Evolutionary conservation across 2,113 vertebrate species (phyloP), one percentile per base, ranked within the genome.

Genomic region (Podocnemis expansa): DNA sequence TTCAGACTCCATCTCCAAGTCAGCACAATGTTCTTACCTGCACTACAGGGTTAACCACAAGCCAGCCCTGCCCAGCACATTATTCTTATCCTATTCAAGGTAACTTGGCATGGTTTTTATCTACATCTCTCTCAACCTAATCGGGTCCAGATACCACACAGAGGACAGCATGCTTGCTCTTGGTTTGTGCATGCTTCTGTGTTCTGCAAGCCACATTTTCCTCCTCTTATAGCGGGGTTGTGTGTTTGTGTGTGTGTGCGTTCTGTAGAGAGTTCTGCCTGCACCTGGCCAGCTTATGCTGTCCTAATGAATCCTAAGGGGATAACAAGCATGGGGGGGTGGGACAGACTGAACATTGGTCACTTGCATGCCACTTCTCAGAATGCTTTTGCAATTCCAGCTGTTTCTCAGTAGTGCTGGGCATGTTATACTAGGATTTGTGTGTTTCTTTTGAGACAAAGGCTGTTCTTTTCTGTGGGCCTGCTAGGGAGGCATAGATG

Each of bases 41-140:
- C 99, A 99, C 99, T 98, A 98, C 99, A 98, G 98, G 99, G 98
- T 99, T 99, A 98, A 98, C 99, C 98, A 99, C 99, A 98, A 98
- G 98, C 97, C 99, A 99, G 97, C 98, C 99, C 96, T 98, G 98
- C 97, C 98, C 99, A 98, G 99, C 99, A 98, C 99, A 99, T 98
- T 99, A 99, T 99, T 99, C 99, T 98, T 99, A 99, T 97, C 98
- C 99, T 97, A 98, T 99, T 98, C 99, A 99, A 99, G 99, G 99
- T 98, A 98, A 98, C 97, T 97, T 98, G 97, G 98, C 98, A 98
- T 98, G 98, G 98, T 98, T 98, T 96, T 98, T 97, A 97, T 97
- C 95, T 97, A 96, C 94, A 91, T 97, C 95, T 96, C 92, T 97
- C 93, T 97, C 94, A 91, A 85, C 56, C 89, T 97, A 51, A 87